phyloP scores from a whole-genome alignment of 2,888 invertebrate genomes.

The Drosophila macrothrix region DNA sequence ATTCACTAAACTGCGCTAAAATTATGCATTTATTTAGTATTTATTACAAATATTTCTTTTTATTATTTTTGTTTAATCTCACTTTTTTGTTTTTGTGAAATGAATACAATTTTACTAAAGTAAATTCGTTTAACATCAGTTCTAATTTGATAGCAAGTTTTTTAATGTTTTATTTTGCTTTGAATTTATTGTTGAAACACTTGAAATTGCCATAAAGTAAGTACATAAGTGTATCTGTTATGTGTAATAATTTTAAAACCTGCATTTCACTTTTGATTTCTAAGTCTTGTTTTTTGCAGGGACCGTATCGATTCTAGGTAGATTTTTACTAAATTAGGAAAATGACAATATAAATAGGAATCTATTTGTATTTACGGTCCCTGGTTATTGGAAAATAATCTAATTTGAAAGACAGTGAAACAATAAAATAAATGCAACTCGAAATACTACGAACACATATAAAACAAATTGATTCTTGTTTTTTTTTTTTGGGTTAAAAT shows the following conservation, averaged over 20 bases:
- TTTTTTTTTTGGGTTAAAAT: constrained; percentile 1
- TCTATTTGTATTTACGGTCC: not conserved
- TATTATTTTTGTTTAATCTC: constrained; percentile 21
- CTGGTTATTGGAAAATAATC: constrained; percentile 22
- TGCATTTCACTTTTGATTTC: constrained; percentile 31
- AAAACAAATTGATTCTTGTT: not conserved
- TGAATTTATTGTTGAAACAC: constrained; percentile 57
- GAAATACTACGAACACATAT: not conserved
- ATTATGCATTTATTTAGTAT: constrained; percentile 48
- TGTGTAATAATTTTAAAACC: constrained; percentile 24
- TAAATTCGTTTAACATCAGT: constrained; percentile 84
- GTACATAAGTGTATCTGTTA: constrained; percentile 52
- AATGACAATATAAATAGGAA: not conserved
- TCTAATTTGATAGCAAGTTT: constrained; percentile 71
- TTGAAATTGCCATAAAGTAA: constrained; percentile 73
- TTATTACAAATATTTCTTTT: constrained; percentile 20
- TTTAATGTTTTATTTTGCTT: constrained; percentile 22
- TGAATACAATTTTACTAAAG: constrained; percentile 80
- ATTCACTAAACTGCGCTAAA: constrained; percentile 78
- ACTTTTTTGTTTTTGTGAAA: constrained; percentile 47
- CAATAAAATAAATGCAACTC: constrained; percentile 46
- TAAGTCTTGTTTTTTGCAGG: constrained; percentile 27
- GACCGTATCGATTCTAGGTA: not conserved
- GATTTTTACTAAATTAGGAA: not conserved
- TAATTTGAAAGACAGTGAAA: constrained; percentile 19